Evolutionary conservation across 1,140 invertebrate species (phyloP), one percentile per base, ranked within the genome.

Genomic region (Phortica variegata): DNA sequence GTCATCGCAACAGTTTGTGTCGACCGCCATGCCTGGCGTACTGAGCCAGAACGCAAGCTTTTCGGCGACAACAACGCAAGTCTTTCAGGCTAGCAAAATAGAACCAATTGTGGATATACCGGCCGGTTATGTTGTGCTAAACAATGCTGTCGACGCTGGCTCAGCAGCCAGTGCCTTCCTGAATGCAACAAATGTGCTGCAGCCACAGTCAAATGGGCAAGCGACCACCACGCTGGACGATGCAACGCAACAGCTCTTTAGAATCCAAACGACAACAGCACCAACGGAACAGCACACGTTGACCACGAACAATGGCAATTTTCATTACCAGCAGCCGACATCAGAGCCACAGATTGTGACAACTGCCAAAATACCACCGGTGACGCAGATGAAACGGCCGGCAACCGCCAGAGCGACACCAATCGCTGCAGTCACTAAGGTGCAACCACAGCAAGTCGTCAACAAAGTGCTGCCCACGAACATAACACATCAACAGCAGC

Each of bases 1-100:
- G 87, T 88, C 86, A 16, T 89, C 87, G 18, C 88, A 89, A 65
- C 88, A 90, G 57, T 89, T 89, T 68, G 83, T 90, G 19, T 84
- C 87, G 8, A 87, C 86, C 3, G 83, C 86, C 3, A 84, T 89
- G 75, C 87, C 86, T 40, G 87, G 88, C 36, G 85, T 89, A 9
- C 75, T 89, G 7, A 85, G 86, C 20, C 83, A 86, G 56, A 86
- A 86, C 59, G 88, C 87, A 57, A 89, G 87, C 70, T 89, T 88
- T 71, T 86, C 84, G 20, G 86, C 88, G 33, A 89, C 86, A 1
- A 87, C 88, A 4, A 90, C 88, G 0, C 88, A 90, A 78, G 72
- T 75, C 8, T 72, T 68, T 38, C 87, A 90, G 79, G 87, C 88
- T 0, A 88, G 87, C 49, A 90, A 90, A 75, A 84, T 89, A 73